phyloP scores from a whole-genome alignment of 2,888 invertebrate genomes.

The Gnatocerus cornutus region DNA sequence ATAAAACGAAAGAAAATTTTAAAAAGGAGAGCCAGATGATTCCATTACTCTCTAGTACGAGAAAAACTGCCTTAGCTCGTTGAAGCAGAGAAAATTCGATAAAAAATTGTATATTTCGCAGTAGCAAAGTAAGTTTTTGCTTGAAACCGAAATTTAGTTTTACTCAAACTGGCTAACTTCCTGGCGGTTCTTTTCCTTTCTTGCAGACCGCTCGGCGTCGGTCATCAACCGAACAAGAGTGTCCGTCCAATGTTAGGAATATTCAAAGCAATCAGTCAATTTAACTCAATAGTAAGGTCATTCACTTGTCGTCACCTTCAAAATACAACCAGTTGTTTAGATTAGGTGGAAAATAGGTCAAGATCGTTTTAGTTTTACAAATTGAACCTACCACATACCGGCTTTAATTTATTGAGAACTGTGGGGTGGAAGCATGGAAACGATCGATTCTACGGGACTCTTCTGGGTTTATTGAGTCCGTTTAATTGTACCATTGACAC shows the following conservation, averaged over 20 bases:
- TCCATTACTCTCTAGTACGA: too few relatives aligned
- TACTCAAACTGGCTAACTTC: not conserved
- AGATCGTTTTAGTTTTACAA: conserved; percentile 40
- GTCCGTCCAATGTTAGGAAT: conserved; percentile 26
- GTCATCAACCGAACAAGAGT: conserved; percentile 44
- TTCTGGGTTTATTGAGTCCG: not conserved
- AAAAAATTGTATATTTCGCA: too few relatives aligned
- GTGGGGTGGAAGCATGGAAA: not conserved
- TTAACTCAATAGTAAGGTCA: conserved; percentile 49
- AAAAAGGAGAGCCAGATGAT: too few relatives aligned
- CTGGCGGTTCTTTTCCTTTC: not conserved
- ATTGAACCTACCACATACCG: conserved; percentile 11
- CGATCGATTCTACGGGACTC: not conserved
- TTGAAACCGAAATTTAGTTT: too few relatives aligned
- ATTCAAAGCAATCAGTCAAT: conserved; percentile 39
- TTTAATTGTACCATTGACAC: conserved; percentile 26
- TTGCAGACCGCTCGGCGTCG: conserved; percentile 33
- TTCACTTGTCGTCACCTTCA: conserved; percentile 48
- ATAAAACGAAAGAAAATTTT: too few relatives aligned
- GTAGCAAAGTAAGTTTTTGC: too few relatives aligned
- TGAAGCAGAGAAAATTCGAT: too few relatives aligned
- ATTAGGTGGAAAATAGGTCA: conserved; percentile 39
- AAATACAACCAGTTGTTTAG: conserved; percentile 17
- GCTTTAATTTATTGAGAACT: not conserved
- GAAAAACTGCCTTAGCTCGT: too few relatives aligned